phyloP scores from a whole-genome alignment of 2,797 vertebrate species.

The Parotocinclus haroldoi region DNA sequence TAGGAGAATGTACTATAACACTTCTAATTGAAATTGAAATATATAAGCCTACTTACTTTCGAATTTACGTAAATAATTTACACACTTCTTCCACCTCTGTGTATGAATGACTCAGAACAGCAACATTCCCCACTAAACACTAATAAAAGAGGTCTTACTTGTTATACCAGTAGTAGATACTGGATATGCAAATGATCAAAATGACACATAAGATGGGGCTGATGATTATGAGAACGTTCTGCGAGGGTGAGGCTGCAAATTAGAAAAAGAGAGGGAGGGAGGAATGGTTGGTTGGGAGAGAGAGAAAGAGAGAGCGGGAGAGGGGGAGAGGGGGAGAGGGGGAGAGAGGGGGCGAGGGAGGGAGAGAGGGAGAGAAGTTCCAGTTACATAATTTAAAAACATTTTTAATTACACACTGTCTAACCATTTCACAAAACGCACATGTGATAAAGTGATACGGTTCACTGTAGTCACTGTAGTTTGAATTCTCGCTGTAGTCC shows the following conservation, averaged over 20 bases:
- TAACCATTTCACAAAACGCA: slow-evolving; percentile 30
- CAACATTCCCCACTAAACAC: no score
- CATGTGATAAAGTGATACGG: slow-evolving; percentile 31
- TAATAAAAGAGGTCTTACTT: slow-evolving; percentile 36
- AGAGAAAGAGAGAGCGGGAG: no score
- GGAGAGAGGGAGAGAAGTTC: background rate
- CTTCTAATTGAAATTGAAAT: no score
- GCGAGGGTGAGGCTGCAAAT: background rate
- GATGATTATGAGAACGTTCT: slow-evolving; percentile 8
- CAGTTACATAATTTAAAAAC: no score
- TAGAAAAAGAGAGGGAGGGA: background rate
- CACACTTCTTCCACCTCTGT: no score
- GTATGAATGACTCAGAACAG: no score
- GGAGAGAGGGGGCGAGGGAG: slow-evolving; percentile 17
- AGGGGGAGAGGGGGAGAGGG: background rate
- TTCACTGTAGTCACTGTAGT: slow-evolving; percentile 48
- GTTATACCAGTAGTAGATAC: slow-evolving; percentile 30
- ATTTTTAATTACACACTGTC: background rate
- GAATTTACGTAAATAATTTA: no score
- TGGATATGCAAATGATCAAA: slow-evolving; percentile 34
- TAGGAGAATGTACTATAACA: no score
- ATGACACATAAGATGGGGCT: slow-evolving; percentile 29
- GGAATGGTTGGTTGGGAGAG: background rate
- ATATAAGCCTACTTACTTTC: no score
- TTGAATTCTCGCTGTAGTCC: background rate